Percentiles rank a stretch among this genome's conserved stretches.
phyloP scores from a whole-genome alignment of 2,113 vertebrate genomes.

The Candoia aspera region DNA sequence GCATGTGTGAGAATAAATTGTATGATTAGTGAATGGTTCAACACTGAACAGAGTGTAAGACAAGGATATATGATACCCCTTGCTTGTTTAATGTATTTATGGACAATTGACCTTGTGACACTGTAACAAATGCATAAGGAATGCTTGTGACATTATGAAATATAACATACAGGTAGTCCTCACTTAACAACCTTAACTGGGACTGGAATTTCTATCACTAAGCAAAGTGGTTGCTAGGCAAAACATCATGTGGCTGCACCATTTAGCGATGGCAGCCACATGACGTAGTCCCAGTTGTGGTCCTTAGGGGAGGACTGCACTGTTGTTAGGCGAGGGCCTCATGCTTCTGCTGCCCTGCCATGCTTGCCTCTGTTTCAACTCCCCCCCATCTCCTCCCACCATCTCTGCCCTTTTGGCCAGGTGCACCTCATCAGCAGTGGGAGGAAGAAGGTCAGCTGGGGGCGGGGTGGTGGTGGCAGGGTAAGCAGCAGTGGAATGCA shows the following conservation, averaged over 20 bases:
- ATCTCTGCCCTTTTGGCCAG: not conserved
- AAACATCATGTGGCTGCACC: not conserved
- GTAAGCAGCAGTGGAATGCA: too few species aligned
- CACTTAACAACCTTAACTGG: not conserved
- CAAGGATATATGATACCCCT: not conserved
- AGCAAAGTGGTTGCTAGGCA: not conserved
- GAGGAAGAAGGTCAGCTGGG: not conserved
- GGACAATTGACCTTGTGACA: not conserved
- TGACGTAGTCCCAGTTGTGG: not conserved
- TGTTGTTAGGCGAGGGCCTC: not conserved
- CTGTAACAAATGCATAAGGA: not conserved
- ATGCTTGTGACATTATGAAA: not conserved
- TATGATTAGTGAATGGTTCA: not conserved
- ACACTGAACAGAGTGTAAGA: not conserved
- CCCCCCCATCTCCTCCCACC: not conserved
- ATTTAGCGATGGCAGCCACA: not conserved
- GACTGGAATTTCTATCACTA: not conserved
- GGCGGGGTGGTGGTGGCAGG: too few species aligned
- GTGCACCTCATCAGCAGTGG: not conserved
- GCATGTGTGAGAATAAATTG: not conserved
- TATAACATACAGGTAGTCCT: not conserved
- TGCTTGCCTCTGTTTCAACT: not conserved
- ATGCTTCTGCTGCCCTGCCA: not conserved
- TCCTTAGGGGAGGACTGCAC: not conserved
- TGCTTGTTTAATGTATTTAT: not conserved